These are phyloP conservation scores for Diabrotica virgifera DNA, from an alignment of 1,140 invertebrate species.

Conservation along the genomic window DNA sequence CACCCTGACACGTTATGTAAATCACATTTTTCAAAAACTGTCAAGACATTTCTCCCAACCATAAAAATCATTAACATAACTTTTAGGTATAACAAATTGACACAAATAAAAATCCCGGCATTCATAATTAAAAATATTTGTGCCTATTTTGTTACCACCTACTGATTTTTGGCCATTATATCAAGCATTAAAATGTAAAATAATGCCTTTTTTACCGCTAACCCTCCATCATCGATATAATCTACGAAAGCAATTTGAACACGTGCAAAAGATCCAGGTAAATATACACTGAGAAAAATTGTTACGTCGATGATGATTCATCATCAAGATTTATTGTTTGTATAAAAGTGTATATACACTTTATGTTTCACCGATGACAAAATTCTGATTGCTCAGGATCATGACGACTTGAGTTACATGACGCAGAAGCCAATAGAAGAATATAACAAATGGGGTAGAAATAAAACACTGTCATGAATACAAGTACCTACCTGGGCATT, in stretches of 20 bases:
- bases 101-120: constrained; percentile 16
- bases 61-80: constrained; percentile 18
- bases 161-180: constrained; percentile 28
- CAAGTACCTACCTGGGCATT: too few species aligned
- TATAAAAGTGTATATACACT: too few species aligned
- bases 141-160: constrained; percentile 28
- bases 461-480: too few species aligned
- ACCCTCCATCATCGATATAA: constrained; percentile 16
- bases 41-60: constrained; percentile 5
- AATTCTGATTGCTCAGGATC: too few species aligned
- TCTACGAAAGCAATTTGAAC: constrained; percentile 30
- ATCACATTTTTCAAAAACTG: constrained; percentile 7
- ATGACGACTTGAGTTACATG: too few species aligned
- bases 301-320: too few species aligned
- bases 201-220: constrained; percentile 25
- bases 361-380: too few species aligned
- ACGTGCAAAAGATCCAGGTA: constrained; percentile 30
- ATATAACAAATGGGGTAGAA: too few species aligned
- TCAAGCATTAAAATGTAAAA: constrained; percentile 29
- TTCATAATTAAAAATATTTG: constrained; percentile 32
- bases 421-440: too few species aligned
- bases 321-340: too few species aligned
- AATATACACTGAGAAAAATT: not conserved
- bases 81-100: constrained; percentile 13
- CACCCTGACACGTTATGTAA: constrained; percentile 4